Evolutionary conservation across 2,888 invertebrate species (phyloP).

Genomic region (Pantelozetes paolii): DNA sequence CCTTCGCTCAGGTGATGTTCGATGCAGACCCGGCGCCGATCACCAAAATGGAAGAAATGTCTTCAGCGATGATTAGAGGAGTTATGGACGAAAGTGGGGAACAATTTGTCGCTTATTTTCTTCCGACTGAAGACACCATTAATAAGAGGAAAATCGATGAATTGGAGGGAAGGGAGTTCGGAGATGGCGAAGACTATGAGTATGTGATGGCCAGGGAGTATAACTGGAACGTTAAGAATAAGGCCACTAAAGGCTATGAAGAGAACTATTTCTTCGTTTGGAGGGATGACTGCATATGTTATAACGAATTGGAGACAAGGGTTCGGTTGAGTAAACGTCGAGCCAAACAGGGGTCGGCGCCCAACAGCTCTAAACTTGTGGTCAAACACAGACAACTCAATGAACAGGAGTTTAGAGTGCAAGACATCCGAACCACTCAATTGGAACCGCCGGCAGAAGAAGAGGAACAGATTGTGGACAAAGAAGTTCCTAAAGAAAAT

Average conservation of each 20-base stretch:
- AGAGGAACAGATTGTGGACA: constrained; percentile 57
- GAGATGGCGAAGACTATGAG: constrained; percentile 72
- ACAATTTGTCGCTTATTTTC: constrained; percentile 97
- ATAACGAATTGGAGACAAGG: constrained; percentile 54
- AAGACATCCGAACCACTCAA: constrained; percentile 70
- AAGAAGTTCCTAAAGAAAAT: constrained; percentile 53
- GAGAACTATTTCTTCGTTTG: constrained; percentile 96
- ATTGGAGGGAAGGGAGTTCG: constrained; percentile 68
- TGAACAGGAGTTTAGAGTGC: constrained; percentile 77
- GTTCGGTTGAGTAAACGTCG: constrained; percentile 89
- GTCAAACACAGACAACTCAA: constrained; percentile 84
- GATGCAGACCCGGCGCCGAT: constrained; percentile 92
- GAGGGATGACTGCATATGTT: constrained; percentile 82
- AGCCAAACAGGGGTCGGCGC: constrained; percentile 60
- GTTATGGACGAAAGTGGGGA: constrained; percentile 99
- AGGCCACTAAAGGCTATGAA: constrained; percentile 87
- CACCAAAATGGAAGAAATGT: constrained; percentile 74
- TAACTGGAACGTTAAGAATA: constrained; percentile 99
- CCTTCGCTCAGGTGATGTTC: constrained; percentile 93
- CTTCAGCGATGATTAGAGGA: constrained; percentile 98
- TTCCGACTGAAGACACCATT: constrained; percentile 88
- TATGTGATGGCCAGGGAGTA: constrained; percentile 97
- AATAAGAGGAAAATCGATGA: constrained; percentile 80
- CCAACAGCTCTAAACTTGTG: constrained; percentile 69
- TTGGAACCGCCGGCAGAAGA: constrained; percentile 76